Evolutionary conservation across 1,140 invertebrate species (phyloP), one percentile per base, ranked within the genome.

Genomic region (Riptortus pedestris): DNA sequence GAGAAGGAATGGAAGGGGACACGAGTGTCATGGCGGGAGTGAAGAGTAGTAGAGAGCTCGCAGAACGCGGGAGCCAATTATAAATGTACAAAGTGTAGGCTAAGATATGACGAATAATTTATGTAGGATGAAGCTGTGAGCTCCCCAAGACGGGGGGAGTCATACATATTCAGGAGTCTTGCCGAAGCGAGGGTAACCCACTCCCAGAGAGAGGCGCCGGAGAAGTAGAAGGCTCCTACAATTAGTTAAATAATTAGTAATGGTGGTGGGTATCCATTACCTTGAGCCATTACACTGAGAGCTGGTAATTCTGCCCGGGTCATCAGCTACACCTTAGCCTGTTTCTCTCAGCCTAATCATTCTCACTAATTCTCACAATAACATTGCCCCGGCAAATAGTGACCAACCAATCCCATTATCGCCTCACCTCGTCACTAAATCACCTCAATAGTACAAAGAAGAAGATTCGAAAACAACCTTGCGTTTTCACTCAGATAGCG

Each of bases 171-270:
- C 24, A 55, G 18, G 51, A 55, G 51, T 18, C 2, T 22, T 11
- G 31, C 14, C 14, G 5, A 38, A 14, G 14, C 5, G 5, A 38
- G 31, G 14, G 31, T 7, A 38, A 14, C 5, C 31, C 31, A 5
- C 14, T 38, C 31, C n/a, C n/a, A n/a, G n/a, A n/a, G n/a, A n/a
- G n/a, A n/a, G n/a, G n/a, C n/a, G n/a, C n/a, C n/a, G n/a, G n/a
- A n/a, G n/a, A n/a, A n/a, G n/a, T n/a, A 45, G 14, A 45, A 18
- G 2, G 22, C 9, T 3, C 45, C 45, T 26, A 24, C 51, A 55
- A 55, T 55, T 55, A 55, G 51, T 26, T 55, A 55, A 55, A 55
- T 55, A 55, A 55, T 55, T 55, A 55, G 51, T 24, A 55, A 22
- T 27, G 51, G 51, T 9, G 22, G 22, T 2, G 24, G 14, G 51